Conservation (phyloP, 2,113 vertebrate genomes). For the Progne subis region DNA sequence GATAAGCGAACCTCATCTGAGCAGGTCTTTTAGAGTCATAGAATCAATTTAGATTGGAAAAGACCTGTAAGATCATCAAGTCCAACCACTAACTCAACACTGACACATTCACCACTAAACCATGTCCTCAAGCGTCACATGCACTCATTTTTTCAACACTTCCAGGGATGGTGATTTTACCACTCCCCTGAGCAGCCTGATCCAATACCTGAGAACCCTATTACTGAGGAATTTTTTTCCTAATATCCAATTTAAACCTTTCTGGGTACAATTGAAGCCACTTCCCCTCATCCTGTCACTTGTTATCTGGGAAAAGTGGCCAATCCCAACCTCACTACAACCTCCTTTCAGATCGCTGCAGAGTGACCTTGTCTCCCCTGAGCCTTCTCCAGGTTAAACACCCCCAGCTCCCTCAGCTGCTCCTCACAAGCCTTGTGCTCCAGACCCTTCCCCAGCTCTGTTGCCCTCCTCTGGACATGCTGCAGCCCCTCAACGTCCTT, state of each 20-base stretch:
- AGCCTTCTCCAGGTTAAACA: background rate
- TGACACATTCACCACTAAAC: background rate
- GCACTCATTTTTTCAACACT: background rate
- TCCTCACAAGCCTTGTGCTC: background rate
- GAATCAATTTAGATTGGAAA: background rate
- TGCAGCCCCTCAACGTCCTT: background rate
- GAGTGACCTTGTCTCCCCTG: background rate
- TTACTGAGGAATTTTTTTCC: background rate
- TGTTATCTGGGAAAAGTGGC: background rate
- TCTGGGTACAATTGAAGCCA: background rate
- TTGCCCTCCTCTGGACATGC: background rate
- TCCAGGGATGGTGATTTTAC: background rate
- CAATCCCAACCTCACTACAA: background rate
- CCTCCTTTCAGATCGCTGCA: background rate
- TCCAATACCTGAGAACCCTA: background rate
- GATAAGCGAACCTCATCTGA: background rate
- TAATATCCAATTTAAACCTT: background rate
- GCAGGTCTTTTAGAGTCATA: background rate
- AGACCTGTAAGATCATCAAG: background rate
- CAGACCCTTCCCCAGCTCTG: rapidly evolving
- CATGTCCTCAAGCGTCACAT: background rate
- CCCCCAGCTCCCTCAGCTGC: background rate
- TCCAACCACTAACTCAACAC: background rate
- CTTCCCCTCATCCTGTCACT: background rate
- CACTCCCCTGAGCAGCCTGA: background rate